Conservation (phyloP, 1,140 invertebrate genomes). For the Pachyrhynchus sulphureomaculatus region DNA sequence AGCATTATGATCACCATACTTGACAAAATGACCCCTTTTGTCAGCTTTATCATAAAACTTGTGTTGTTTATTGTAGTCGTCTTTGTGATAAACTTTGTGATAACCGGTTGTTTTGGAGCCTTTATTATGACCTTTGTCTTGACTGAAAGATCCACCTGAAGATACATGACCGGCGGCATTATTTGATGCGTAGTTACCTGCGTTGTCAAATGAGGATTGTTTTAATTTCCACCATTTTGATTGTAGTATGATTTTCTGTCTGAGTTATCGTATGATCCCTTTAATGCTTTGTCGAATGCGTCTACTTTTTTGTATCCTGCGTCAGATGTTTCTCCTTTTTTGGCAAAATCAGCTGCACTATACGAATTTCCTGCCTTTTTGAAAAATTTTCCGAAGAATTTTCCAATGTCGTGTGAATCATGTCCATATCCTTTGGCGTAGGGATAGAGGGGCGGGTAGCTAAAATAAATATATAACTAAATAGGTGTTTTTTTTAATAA, state of each 20-base stretch:
- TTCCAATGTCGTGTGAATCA: neutral
- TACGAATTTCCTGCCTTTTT: constrained; percentile 37
- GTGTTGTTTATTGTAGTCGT: constrained; percentile 73
- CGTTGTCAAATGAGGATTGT: constrained; percentile 49
- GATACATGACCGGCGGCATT: constrained; percentile 47
- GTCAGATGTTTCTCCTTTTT: constrained; percentile 52
- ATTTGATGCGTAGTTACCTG: constrained; percentile 48
- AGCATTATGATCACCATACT: constrained; percentile 54
- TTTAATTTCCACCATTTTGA: constrained; percentile 48
- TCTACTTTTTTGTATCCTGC: constrained; percentile 49
- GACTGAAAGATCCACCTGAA: constrained; percentile 52
- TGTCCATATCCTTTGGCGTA: constrained; percentile 12
- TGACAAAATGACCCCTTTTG: constrained; percentile 62
- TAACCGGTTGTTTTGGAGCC: constrained; percentile 68
- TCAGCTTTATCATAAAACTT: constrained; percentile 71
- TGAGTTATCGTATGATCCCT: constrained; percentile 51
- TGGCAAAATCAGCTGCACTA: constrained; percentile 47
- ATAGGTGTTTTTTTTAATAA: too few species aligned
- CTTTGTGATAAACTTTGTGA: constrained; percentile 71
- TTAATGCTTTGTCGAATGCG: constrained; percentile 52
- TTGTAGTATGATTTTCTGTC: constrained; percentile 54
- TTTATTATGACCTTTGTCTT: constrained; percentile 60
- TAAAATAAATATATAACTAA: too few species aligned
- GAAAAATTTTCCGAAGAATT: constrained; percentile 17
- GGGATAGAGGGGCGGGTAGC: neutral